Conservation (phyloP, 2,888 invertebrate species). For the Aphelenchoides bicaudatus region DNA sequence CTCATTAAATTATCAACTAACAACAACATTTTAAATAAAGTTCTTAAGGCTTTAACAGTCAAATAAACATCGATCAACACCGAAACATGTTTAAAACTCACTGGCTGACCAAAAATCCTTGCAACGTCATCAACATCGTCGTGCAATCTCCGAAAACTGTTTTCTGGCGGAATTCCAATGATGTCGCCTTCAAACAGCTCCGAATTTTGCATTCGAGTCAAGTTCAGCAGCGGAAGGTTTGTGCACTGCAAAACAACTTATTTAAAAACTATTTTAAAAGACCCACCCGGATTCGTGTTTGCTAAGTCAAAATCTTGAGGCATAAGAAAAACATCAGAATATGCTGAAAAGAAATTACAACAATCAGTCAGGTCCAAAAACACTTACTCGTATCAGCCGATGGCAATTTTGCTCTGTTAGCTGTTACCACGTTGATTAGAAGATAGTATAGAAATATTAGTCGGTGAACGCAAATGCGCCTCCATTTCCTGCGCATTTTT, state of each 20-base stretch:
- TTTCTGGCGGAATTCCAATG: slow-evolving; percentile 55
- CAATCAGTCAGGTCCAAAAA: too few species aligned
- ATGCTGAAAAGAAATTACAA: slow-evolving; percentile 39
- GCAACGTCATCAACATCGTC: slow-evolving; percentile 30
- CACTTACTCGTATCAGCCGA: too few species aligned
- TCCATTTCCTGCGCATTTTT: too few species aligned
- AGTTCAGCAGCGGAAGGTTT: slow-evolving; percentile 49
- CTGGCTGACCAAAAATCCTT: slow-evolving; percentile 22
- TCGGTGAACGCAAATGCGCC: too few species aligned
- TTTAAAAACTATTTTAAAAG: background rate
- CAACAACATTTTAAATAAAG: slow-evolving; percentile 24
- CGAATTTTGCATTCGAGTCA: slow-evolving; percentile 55
- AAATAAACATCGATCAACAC: background rate
- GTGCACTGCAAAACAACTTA: slow-evolving; percentile 29
- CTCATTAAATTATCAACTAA: slow-evolving; percentile 24
- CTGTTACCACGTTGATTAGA: too few species aligned
- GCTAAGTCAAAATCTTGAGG: slow-evolving; percentile 58
- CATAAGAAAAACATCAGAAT: slow-evolving; percentile 48
- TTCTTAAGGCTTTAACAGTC: slow-evolving; percentile 4
- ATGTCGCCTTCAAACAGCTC: slow-evolving; percentile 68
- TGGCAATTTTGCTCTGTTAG: too few species aligned
- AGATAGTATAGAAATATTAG: too few species aligned
- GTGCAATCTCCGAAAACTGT: background rate
- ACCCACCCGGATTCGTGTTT: slow-evolving; percentile 41
- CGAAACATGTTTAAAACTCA: slow-evolving; percentile 17